Evolutionary conservation across 2,797 vertebrate species (phyloP), one percentile per base, ranked within the genome.

Genomic region (Choloepus didactylus): DNA sequence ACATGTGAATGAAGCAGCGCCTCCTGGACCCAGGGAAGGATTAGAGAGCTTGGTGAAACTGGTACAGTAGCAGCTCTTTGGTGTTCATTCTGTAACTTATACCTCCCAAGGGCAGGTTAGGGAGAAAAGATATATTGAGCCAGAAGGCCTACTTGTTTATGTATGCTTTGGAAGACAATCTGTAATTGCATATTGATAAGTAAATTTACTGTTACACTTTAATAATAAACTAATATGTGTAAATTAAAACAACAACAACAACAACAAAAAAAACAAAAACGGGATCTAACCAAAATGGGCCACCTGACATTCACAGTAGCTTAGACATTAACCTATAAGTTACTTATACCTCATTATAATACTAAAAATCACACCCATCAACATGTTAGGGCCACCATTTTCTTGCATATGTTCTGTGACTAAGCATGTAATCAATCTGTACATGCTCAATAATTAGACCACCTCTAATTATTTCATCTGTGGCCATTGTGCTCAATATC

Each of bases 171-270:
- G 23, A 38, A 70, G 44, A 60, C 27, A 35, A 85, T 23, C 73
- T 79, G 11, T 76, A 94, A 72, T 76, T 79, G 38, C 16, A 35
- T 66, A 59, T 79, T 93, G 92, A 56, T 46, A 84, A 76, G 44
- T 41, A 77, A 92, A 87, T 54, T 51, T 73, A 81, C 64, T 46
- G 6, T 85, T 86, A 56, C 9, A 88, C 9, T 90, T 93, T 67
- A 85, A 46, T 72, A 86, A 60, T 79, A 85, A 82, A 59, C 41
- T 91, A 56, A 14, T 41, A 60, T 77, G 82, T 67, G 41, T 75
- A 90, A 87, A 11, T 41, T 35, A 35, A 35, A 35, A 35, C 35
- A 35, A 35, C 35, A 35, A 35, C 35, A 35, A 35, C 35, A 35
- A 35, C 35, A 35, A 35, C 2, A 35, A 35, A 35, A 35, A 35